Conservation (phyloP, 1,140 invertebrate genomes). For the Hyphantria cunea region DNA sequence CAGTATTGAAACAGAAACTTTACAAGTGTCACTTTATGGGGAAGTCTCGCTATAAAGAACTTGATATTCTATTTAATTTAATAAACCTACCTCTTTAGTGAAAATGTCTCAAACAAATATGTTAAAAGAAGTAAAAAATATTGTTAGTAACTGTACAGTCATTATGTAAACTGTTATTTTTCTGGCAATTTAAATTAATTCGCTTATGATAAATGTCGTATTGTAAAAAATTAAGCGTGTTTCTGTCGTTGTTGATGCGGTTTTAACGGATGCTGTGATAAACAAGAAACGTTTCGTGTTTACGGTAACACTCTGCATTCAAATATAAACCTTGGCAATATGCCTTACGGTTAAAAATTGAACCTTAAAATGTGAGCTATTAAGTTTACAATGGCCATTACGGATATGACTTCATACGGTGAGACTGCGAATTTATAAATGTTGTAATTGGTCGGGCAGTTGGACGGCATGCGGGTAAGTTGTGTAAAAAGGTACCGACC, state of each 20-base stretch:
- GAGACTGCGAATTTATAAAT: conserved; percentile 60
- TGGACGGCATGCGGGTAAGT: conserved; percentile 47
- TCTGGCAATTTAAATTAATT: conserved; percentile 77
- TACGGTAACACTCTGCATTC: conserved; percentile 7
- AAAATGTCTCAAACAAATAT: no score
- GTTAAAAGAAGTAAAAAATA: conserved; percentile 32
- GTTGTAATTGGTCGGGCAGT: conserved; percentile 65
- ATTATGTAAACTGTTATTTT: conserved; percentile 73
- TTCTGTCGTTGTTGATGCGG: conserved; percentile 66
- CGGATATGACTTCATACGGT: conserved; percentile 61
- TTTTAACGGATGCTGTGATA: conserved; percentile 56
- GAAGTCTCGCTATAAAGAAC: no score
- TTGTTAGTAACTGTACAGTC: conserved; percentile 44
- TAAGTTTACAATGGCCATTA: conserved; percentile 57
- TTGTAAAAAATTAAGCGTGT: conserved; percentile 62
- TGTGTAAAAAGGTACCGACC: conserved; percentile 43
- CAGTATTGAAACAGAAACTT: no score
- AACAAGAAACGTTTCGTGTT: conserved; percentile 43
- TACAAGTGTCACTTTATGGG: no score
- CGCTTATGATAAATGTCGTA: conserved; percentile 70
- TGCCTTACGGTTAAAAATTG: conserved; percentile 39
- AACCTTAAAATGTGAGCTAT: conserved; percentile 32
- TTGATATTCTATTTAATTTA: no score
- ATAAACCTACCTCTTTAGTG: not conserved
- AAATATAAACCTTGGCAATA: conserved; percentile 25